Evolutionary conservation across 2,797 vertebrate genomes (phyloP).

Genomic region (Artibeus jamaicensis): DNA sequence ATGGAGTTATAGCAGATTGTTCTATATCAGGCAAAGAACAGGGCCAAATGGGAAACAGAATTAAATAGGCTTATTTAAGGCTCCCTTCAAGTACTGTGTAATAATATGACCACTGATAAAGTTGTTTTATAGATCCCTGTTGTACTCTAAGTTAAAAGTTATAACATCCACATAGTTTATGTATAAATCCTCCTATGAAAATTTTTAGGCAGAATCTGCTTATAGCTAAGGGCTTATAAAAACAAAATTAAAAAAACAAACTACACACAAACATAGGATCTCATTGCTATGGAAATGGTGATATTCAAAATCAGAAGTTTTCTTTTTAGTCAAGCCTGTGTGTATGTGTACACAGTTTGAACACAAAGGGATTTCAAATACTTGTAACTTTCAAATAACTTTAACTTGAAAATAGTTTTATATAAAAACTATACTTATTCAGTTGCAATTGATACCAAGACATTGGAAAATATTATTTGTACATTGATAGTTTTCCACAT

Average conservation of each 20-base stretch:
- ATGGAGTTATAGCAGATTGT: neutral
- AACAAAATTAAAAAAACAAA: neutral
- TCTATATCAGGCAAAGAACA: neutral
- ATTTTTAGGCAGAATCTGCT: neutral
- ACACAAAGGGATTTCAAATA: neutral
- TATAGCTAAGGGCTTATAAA: neutral
- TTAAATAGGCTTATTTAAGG: neutral
- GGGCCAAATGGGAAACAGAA: neutral
- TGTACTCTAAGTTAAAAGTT: neutral
- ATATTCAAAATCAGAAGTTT: neutral
- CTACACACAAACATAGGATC: neutral
- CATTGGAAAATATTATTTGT: neutral
- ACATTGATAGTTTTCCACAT: neutral
- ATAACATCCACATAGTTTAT: neutral
- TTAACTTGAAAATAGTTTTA: conserved; percentile 34
- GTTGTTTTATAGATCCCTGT: neutral
- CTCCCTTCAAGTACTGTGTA: neutral
- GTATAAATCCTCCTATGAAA: neutral
- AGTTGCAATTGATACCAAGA: neutral
- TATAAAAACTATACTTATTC: neutral
- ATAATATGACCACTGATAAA: neutral
- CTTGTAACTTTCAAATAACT: neutral
- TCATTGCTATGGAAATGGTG: neutral
- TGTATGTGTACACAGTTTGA: neutral
- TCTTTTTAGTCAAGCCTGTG: neutral